Evolutionary conservation across 2,797 vertebrate genomes (phyloP), one percentile per base, ranked within the genome.

Genomic region (Coilia nasus): DNA sequence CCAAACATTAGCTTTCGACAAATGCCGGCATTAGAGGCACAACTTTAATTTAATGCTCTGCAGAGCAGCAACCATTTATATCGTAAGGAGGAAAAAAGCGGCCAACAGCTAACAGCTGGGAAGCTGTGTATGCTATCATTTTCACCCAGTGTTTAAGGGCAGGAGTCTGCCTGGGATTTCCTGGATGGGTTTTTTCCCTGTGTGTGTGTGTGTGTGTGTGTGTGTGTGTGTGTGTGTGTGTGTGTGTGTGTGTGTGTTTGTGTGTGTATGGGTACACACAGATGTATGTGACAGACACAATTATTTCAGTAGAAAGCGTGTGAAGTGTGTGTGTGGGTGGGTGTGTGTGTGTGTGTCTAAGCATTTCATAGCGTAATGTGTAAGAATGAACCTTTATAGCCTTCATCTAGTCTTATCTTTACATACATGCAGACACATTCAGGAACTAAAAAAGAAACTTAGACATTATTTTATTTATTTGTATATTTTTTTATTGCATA

Each of bases 1-100:
- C 86, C 84, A 87, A 90, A 89, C 85, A 88, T 85, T 80, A 86
- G 81, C 64, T 82, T 86, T 84, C 81, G 85, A 87, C 64, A 86
- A 89, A 87, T 84, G 85, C 82, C 84, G 81, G 82, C 82, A 71
- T 71, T 83, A 78, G 81, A 62, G 83, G 64, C 64, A 85, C 50
- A 85, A 78, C 54, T 85, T 85, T 89, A 85, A 87, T 90, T 89
- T 86, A 87, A 86, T 86, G 81, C 81, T 82, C 82, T 64, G 59
- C 83, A 80, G 85, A 86, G 87, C 80, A 89, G 83, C 15, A 23
- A 60, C 67, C 83, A 50, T 87, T 87, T 59, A 82, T 82, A 87
- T 82, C 35, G 19, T 19, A 21, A 44, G 35, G 71, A 19, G 28
- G 25, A 6, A 44, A 83, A 81, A 82, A 12, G 44, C 50, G 60